phyloP scores from a whole-genome alignment of 2,113 vertebrate genomes.

The Suncus etruscus region DNA sequence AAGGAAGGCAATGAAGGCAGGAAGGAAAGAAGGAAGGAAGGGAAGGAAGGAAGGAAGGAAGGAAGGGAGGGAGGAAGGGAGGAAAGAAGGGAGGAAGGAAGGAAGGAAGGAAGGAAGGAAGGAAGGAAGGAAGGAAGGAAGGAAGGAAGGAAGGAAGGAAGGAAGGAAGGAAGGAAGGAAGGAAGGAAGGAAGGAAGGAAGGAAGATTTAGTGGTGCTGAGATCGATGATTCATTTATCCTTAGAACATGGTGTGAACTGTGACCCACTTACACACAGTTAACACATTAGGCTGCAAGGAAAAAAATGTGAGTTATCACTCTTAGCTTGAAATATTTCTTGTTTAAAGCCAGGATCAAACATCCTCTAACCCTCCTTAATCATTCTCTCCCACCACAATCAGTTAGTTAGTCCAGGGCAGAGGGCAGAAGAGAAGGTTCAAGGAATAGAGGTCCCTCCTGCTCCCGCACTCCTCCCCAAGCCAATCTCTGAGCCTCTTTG shows the following conservation, averaged over 20 bases:
- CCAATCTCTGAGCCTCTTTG: not conserved
- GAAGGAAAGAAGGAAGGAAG: no score
- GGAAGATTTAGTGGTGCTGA: not conserved
- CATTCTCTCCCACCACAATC: not conserved
- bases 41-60: no score
- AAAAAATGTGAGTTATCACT: slow-evolving; percentile 20
- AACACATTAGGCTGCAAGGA: not conserved
- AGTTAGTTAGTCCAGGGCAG: not conserved
- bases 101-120: no score
- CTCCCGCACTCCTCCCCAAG: not conserved
- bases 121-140: no score
- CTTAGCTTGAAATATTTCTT: slow-evolving; percentile 11
- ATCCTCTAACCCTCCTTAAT: not conserved
- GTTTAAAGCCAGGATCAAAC: slow-evolving; percentile 49
- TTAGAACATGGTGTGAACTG: no score
- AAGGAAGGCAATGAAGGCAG: no score
- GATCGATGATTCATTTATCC: not conserved
- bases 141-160: no score
- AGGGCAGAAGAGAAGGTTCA: not conserved
- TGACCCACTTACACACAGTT: not conserved
- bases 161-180: no score
- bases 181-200: no score
- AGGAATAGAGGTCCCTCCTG: not conserved
- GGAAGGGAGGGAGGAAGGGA: no score
- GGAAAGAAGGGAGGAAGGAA: no score